Conservation (phyloP, 2,888 invertebrate species). For the Lasioglossum zephyrum region DNA sequence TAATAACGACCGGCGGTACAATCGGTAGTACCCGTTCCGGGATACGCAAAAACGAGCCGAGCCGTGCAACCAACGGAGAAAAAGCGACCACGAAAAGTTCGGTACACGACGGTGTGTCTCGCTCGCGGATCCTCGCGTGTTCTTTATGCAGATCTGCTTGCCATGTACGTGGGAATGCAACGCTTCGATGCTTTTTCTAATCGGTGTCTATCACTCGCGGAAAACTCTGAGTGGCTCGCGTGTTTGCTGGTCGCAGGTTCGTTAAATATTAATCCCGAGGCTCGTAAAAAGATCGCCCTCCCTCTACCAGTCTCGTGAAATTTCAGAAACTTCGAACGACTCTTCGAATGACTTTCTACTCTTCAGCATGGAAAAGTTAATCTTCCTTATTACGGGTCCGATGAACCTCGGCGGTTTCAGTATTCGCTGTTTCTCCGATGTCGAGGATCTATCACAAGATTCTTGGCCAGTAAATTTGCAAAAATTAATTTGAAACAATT, state of each 20-base stretch:
- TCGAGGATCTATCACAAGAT: no score
- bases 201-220: not conserved
- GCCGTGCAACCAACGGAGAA: not conserved
- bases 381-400: not conserved
- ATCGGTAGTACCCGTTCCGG: slow-evolving; percentile 16
- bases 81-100: slow-evolving; percentile 10
- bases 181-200: not conserved
- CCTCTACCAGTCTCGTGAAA: not conserved
- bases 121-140: slow-evolving; percentile 7
- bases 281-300: not conserved
- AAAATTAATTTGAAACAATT: no score
- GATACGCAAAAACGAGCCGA: slow-evolving; percentile 9
- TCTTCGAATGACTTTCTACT: not conserved
- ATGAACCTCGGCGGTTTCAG: not conserved
- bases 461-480: no score
- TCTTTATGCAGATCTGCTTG: slow-evolving; percentile 5
- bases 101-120: not conserved
- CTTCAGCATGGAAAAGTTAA: not conserved
- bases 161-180: not conserved
- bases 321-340: not conserved
- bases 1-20: slow-evolving; percentile 28
- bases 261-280: not conserved
- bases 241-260: not conserved
- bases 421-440: no score
- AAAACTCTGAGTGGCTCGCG: not conserved